phyloP scores from a whole-genome alignment of 2,888 invertebrate species.

The Scaptomyza cyrtandrae region DNA sequence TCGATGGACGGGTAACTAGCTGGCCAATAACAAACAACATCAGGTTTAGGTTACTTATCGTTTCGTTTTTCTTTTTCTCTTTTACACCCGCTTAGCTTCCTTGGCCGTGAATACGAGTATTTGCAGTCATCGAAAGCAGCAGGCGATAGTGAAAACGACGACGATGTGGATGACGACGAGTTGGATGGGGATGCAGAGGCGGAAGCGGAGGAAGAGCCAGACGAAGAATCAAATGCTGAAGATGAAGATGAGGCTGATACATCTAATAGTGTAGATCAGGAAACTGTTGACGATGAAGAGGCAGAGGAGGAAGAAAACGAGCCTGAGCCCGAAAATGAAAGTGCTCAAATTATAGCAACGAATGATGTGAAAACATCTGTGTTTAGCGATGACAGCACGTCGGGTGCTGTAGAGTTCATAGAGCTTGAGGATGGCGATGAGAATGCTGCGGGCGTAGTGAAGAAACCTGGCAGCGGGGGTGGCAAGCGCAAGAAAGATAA shows the following conservation, averaged over 20 bases:
- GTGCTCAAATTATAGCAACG: conserved; percentile 25
- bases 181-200: conserved; percentile 82
- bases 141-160: conserved; percentile 85
- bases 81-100: conserved; percentile 66
- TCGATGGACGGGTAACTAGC: conserved; percentile 84
- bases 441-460: conserved; percentile 44
- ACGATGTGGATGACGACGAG: conserved; percentile 73
- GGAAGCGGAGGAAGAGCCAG: conserved; percentile 85
- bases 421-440: conserved; percentile 74
- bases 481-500: conserved; percentile 72
- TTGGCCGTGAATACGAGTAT: conserved; percentile 82
- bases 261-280: conserved; percentile 80
- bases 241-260: conserved; percentile 53
- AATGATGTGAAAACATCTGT: conserved; percentile 55
- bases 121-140: conserved; percentile 58
- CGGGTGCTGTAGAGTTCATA: conserved; percentile 76
- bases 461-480: conserved; percentile 70
- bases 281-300: conserved; percentile 81
- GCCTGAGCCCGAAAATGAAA: conserved; percentile 54
- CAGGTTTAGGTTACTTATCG: conserved; percentile 39
- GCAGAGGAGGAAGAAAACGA: conserved; percentile 47
- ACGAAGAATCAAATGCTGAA: conserved; percentile 37
- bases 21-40: conserved; percentile 22
- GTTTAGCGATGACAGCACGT: conserved; percentile 51
- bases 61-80: conserved; percentile 12